phyloP scores from a whole-genome alignment of 2,888 invertebrate species.

The Cynaeus angustus region DNA sequence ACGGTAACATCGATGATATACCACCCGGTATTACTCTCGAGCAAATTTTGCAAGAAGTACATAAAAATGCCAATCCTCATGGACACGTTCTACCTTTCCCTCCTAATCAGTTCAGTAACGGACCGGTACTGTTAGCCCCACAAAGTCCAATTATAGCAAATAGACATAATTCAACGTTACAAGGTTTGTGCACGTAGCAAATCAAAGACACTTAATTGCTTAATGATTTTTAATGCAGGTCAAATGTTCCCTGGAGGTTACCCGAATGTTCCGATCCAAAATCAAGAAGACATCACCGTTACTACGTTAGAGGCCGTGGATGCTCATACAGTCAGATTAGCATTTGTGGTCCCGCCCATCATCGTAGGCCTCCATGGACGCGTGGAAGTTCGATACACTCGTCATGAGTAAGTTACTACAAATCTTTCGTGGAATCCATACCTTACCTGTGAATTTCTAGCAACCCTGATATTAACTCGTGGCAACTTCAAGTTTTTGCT shows the following conservation, averaged over 20 bases:
- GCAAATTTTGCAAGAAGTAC: conserved; percentile 68
- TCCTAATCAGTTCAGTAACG: conserved; percentile 56
- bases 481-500: conserved; percentile 91
- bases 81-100: conserved; percentile 49
- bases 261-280: conserved; percentile 67
- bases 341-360: conserved; percentile 87
- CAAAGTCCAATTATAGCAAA: conserved; percentile 60
- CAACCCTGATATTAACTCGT: conserved; percentile 79
- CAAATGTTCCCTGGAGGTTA: conserved; percentile 62
- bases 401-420: conserved; percentile 78
- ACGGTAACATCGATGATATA: conserved; percentile 54
- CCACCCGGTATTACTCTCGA: conserved; percentile 65
- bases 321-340: conserved; percentile 84
- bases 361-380: conserved; percentile 91
- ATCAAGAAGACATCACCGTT: conserved; percentile 73
- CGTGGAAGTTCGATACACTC: conserved; percentile 90
- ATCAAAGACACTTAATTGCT: too few relatives aligned
- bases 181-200: conserved; percentile 59
- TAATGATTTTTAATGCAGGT: conserved; percentile 21
- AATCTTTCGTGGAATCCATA: neutral
- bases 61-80: conserved; percentile 62
- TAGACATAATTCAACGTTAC: conserved; percentile 62
- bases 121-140: conserved; percentile 61
- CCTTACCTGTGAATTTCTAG: conserved; percentile 57
- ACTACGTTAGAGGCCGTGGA: conserved; percentile 82